These are phyloP conservation scores for Drosophila prostipennis DNA, from an alignment of 2,888 invertebrate genomes.

Conservation along the genomic window DNA sequence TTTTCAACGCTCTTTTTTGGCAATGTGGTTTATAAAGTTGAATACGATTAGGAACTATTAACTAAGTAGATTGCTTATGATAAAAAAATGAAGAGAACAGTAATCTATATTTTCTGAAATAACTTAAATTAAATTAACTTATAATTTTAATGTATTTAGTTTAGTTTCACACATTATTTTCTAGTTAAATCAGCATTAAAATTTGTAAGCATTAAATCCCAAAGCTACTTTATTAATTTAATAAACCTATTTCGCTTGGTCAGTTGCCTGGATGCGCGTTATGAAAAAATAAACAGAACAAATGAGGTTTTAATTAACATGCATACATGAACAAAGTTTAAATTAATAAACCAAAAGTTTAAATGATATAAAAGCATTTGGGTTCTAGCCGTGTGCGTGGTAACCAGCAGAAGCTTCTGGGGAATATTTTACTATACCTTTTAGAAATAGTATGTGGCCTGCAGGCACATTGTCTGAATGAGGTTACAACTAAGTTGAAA, in stretches of 20 bases:
- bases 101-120: too few species aligned
- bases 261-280: background rate
- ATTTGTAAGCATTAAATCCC: background rate
- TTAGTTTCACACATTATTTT: too few species aligned
- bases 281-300: too few species aligned
- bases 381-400: background rate
- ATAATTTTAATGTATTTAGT: too few species aligned
- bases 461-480: background rate
- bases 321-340: too few species aligned
- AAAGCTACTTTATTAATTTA: background rate
- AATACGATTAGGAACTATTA: background rate
- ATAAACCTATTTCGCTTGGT: background rate
- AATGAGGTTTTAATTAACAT: background rate
- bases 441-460: background rate
- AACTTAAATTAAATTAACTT: too few species aligned
- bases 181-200: too few species aligned
- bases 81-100: too few species aligned
- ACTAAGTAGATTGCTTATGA: background rate
- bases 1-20: constrained; percentile 4
- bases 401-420: background rate
- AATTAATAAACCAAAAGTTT: background rate
- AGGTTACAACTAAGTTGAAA: constrained; percentile 12
- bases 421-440: constrained; percentile 1
- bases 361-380: constrained; percentile 4
- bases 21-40: background rate